Conservation (phyloP, 2,888 invertebrate genomes). For the Limnephilus auricula region DNA sequence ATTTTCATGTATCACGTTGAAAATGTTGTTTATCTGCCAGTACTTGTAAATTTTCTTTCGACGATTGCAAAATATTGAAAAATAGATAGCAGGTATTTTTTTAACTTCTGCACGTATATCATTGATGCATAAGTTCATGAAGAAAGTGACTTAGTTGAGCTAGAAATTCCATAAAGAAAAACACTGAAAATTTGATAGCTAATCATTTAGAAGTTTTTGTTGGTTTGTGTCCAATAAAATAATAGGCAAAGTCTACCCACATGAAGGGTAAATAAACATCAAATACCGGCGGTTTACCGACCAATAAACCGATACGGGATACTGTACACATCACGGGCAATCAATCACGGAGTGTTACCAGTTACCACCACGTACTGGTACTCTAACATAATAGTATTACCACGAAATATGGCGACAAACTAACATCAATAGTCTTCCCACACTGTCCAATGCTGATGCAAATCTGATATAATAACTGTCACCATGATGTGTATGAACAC, state of each 20-base stretch:
- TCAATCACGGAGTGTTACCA: constrained; percentile 8
- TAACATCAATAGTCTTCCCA: not conserved
- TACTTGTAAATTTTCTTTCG: too few species aligned
- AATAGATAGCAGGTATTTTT: too few species aligned
- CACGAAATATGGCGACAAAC: constrained; percentile 5
- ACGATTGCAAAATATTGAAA: too few species aligned
- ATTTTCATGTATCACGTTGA: too few species aligned
- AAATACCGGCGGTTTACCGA: constrained; percentile 22
- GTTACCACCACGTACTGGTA: not conserved
- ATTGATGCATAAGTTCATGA: not conserved
- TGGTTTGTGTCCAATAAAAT: not conserved
- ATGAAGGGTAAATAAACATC: constrained; percentile 3
- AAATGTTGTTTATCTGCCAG: too few species aligned
- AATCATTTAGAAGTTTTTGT: not conserved
- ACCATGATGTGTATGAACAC: not conserved
- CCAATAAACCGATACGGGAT: not conserved
- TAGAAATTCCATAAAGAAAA: not conserved
- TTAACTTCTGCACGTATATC: too few species aligned
- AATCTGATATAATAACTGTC: not conserved
- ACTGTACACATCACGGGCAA: constrained; percentile 5
- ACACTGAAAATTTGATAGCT: not conserved
- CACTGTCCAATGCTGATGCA: not conserved
- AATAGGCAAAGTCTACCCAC: not conserved
- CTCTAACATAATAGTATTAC: constrained; percentile 2
- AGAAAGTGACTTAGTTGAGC: not conserved